A percentile compares a stretch with the other conserved stretches of the same genome.
Conservation (phyloP, 2,113 vertebrate genomes). For the Fukomys damarensis region DNA sequence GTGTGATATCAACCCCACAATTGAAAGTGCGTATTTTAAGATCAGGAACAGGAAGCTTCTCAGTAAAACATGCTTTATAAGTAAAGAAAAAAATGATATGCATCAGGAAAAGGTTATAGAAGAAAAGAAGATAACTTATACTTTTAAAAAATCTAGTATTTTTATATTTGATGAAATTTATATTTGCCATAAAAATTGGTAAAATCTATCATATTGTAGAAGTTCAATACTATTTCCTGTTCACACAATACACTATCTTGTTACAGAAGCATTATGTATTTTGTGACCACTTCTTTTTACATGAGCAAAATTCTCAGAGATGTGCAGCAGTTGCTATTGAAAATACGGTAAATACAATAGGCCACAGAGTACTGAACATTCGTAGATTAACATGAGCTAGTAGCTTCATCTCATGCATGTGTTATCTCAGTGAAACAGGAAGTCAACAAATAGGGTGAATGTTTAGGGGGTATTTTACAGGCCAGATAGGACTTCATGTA, state of each 20-base stretch:
- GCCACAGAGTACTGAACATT: neutral
- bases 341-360: neutral
- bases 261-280: neutral
- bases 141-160: neutral
- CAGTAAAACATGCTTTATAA: constrained; percentile 1
- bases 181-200: neutral
- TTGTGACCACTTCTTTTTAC: constrained; percentile 1
- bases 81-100: constrained; percentile 46
- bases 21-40: constrained; percentile 61
- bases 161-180: constrained; percentile 31
- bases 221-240: neutral
- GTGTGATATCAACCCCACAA: constrained; percentile 36
- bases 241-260: neutral
- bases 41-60: constrained; percentile 61
- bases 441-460: neutral
- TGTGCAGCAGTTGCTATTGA: neutral
- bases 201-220: neutral
- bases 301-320: neutral
- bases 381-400: neutral
- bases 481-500: neutral
- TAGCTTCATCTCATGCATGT: neutral
- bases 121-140: neutral
- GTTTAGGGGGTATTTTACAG: neutral
- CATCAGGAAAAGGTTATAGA: neutral
- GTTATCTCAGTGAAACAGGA: neutral